Base-by-base conservation (phyloP, 2,113 vertebrate genomes). In the Cairina moschata region DNA sequence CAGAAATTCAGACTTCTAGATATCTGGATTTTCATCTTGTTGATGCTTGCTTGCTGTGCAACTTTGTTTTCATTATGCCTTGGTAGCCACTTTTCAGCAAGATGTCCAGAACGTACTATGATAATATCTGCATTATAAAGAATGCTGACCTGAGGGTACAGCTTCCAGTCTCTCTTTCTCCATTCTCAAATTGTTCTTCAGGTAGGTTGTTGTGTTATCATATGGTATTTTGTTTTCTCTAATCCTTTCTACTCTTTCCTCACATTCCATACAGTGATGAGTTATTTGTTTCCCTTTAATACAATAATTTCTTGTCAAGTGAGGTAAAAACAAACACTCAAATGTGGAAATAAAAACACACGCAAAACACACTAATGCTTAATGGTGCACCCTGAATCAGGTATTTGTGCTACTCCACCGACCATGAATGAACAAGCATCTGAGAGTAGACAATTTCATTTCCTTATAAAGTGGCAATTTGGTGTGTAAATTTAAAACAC, bases 371-470 rank as follows among this genome's bases (percentile, higher is more conserved):
- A 22, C 16, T 29, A 26, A 56, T 38, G 40, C 60, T 31, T 66
- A 73, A 34, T 8, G 14, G 7, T 46, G 15, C 11, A 42, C 11
- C 56, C 46, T 74, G 29, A 71, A 1, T 54, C 44, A 48, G 26
- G 38, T 34, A 26, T 58, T 89, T 81, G 32, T 62, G 50, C 15
- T 22, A 54, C 1, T 2, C 23, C 73, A 12, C 22, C 17, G 13
- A 73, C 6, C 0, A 0, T 38, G 55, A 77, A 54, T 32, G 46
- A 86, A 44, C 17, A 91, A 83, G 74, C 2, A 38, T 0, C 6
- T 25, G 40, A 78, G 5, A 78, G 16, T 11, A 71, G 69, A 38
- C 9, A n/a, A 6, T 44, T 84, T 34, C 0, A 54, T 66, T 91
- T 91, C 52, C 26, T 90, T 42, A 48, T 26, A 59, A 52, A 78